A percentile compares a stretch with the other conserved stretches of the same genome.
Evolutionary conservation across 2,888 invertebrate species (phyloP).

Genomic region (Falcaria lacertinaria): DNA sequence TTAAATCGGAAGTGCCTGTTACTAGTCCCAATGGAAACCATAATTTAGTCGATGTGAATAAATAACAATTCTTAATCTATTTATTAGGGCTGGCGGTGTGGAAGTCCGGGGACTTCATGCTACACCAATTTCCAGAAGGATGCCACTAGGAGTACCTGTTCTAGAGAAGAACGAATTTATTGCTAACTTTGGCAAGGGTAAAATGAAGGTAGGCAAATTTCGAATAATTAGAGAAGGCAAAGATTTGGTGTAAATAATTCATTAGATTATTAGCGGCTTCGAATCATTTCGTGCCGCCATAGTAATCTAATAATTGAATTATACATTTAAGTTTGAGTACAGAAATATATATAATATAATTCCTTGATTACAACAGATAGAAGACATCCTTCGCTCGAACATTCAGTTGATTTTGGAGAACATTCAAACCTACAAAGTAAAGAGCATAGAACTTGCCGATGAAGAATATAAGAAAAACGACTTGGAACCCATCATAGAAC

Average conservation of each 20-base stretch:
- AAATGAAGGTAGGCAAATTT: conserved; percentile 50
- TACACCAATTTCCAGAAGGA: conserved; percentile 84
- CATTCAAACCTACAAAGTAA: conserved; percentile 80
- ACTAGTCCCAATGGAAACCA: too few species aligned
- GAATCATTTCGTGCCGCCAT: too few species aligned
- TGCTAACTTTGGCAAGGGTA: conserved; percentile 75
- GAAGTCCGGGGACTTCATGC: conserved; percentile 88
- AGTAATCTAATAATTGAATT: too few species aligned
- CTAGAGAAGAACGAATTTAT: conserved; percentile 88
- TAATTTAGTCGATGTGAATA: too few species aligned
- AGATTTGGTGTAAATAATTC: too few species aligned
- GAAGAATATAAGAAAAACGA: conserved; percentile 71
- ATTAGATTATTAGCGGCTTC: too few species aligned
- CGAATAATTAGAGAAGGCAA: too few species aligned
- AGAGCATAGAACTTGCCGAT: conserved; percentile 75
- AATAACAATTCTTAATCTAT: too few species aligned
- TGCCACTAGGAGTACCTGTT: conserved; percentile 86
- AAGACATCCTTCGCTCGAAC: conserved; percentile 79
- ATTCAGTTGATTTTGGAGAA: conserved; percentile 89
- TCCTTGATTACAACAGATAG: conserved; percentile 41
- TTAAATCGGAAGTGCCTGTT: too few species aligned
- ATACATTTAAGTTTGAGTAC: too few species aligned
- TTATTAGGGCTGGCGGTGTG: conserved; percentile 85
- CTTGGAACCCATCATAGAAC: conserved; percentile 71
- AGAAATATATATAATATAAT: too few species aligned